Base-by-base conservation (phyloP, 2,113 vertebrate species). In the Euleptes europaea region DNA sequence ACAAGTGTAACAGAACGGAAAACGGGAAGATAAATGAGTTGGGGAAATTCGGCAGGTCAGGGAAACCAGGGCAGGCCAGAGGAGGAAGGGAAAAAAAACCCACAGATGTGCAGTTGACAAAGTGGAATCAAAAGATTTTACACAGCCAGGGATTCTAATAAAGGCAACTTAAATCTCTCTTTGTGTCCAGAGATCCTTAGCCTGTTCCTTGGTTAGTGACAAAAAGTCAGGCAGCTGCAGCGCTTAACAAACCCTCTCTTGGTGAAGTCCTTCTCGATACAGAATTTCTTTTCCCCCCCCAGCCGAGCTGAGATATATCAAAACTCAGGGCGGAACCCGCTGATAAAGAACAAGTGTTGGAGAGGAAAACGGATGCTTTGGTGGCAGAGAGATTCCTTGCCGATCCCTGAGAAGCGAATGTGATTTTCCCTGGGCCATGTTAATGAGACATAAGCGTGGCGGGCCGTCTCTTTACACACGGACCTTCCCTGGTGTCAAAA, bases 81-180 rank as follows among this genome's bases (percentile, higher is more conserved):
- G 80, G 19, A 78, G 80, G 88, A 74, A 69, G 78, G 65, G 4
- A 17, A 26, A 28, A 33, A 63, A 70, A 85, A 7, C 38, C 44
- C 65, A 71, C 67, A 40, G 42, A 70, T 26, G 77, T 72, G 38
- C 44, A 15, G 15, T 70, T 2, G 63, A 65, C 66, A 54, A 54
- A 19, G 42, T 9, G 75, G 86, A 88, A 89, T 40, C 23, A 84
- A 84, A 91, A 82, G 60, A n/a, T 78, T 85, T 86, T 80, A 80
- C 21, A 12, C 73, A 89, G 80, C 70, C 15, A 42, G 49, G 26
- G 67, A 80, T 72, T 88, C 57, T 92, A 40, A 90, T 86, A 90
- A 82, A 78, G 70, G 31, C 12, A 84, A 77, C 67, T 38, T 14
- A 69, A 77, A 40, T 84, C 14, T 66, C 28, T 49, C 31, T 17